Evolutionary conservation across 2,113 vertebrate species (phyloP).

Genomic region (Lipophrys pholis): DNA sequence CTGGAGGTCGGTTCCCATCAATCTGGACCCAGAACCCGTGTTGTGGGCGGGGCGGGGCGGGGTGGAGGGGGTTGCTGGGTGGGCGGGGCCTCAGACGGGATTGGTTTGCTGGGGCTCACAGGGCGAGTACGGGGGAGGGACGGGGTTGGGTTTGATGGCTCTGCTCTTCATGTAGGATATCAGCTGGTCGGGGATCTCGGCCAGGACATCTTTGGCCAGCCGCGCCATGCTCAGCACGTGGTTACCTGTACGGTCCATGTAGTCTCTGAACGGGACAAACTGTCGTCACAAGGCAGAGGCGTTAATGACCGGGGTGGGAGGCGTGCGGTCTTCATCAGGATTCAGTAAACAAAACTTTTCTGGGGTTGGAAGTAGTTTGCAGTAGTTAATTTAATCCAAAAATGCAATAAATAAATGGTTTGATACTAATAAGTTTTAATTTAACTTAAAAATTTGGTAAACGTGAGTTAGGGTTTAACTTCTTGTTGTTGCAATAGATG

Average conservation of each 20-base stretch:
- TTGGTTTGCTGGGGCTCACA: constrained; percentile 68
- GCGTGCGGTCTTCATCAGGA: too few species aligned
- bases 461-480: too few species aligned
- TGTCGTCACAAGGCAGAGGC: constrained; percentile 58
- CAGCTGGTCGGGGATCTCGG: constrained; percentile 94
- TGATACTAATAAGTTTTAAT: too few species aligned
- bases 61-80: constrained; percentile 64
- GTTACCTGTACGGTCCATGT: constrained; percentile 91
- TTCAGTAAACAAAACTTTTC: too few species aligned
- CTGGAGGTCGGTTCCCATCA: constrained; percentile 5
- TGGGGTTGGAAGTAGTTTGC: too few species aligned
- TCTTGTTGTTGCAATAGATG: too few species aligned
- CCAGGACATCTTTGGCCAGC: constrained; percentile 92
- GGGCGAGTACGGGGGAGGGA: constrained; percentile 73
- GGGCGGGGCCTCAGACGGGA: constrained; percentile 69
- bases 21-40: not conserved
- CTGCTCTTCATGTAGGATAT: constrained; percentile 92
- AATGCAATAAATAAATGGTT: too few species aligned
- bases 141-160: constrained; percentile 84
- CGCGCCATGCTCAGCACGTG: constrained; percentile 94
- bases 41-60: constrained; percentile 34
- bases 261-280: constrained; percentile 96
- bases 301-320: not conserved
- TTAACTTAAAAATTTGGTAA: too few species aligned
- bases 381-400: too few species aligned